Evolutionary conservation across 2,113 vertebrate species (phyloP), one percentile per base, ranked within the genome.

Genomic region (Dromaius novaehollandiae): DNA sequence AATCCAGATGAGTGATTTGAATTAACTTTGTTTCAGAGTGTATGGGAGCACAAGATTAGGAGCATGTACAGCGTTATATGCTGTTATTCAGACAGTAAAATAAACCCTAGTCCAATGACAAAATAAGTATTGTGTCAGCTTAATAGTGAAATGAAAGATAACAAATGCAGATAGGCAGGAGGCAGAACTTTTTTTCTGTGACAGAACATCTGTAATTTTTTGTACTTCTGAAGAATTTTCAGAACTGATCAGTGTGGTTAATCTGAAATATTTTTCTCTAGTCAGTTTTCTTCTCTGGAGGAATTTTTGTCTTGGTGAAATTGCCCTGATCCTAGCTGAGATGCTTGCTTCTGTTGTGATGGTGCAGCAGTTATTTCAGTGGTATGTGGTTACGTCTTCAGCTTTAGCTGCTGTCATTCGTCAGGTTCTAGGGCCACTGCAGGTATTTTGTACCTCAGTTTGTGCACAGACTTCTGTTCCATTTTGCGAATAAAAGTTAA

Each of bases 281-380:
- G 87, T 96, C 93, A 95, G 93, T 97, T 95, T 96, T 95, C 84
- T 95, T 93, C 84, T 86, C 77, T 94, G 91, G 83, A 96, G 74
- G 93, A 89, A 78, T 87, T 96, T 48, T 48, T 48, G 18, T 48
- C 18, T 48, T 48, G 18, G 46, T 48, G 46, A 48, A 48, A 8
- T 48, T 48, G 19, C 18, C 46, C 46, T 48, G 46, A 19, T 48
- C 46, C 46, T 48, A 48, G 46, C 46, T 48, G 46, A 48, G 18
- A 18, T 19, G 46, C 6, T 48, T 48, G 46, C 46, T 48, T 48
- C 46, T 48, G 46, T 48, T 48, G 18, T 48, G 46, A 48, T 19
- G 18, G 46, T 48, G 46, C 46, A 48, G 46, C 46, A 48, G 46
- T 48, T 48, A 48, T 19, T 48, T 48, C 46, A 18, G 46, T 48